A percentile compares a stretch with the other conserved stretches of the same genome.
These are phyloP conservation scores for Stichopus horrens DNA, from an alignment of 53 echinoderm and acorn worm species.

Conservation along the genomic window DNA sequence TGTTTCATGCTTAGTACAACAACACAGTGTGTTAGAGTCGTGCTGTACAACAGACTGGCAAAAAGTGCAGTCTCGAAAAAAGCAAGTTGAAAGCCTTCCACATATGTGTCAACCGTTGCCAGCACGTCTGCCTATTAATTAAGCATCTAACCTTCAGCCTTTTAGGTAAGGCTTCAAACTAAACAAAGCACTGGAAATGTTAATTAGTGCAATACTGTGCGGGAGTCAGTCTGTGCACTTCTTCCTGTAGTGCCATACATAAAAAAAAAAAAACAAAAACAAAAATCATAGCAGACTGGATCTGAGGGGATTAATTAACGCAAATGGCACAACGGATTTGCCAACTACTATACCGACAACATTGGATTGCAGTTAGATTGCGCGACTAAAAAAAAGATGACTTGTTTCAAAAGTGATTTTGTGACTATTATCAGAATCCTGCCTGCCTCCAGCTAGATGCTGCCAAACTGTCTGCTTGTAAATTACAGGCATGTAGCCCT, in stretches of 20 bases:
- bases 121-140: not conserved
- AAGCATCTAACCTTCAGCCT: not conserved
- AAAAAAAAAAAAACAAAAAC: not conserved
- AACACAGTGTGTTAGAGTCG: too few relatives aligned
- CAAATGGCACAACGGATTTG: not conserved
- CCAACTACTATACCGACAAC: too few relatives aligned
- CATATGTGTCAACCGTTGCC: not conserved
- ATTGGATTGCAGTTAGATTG: too few relatives aligned
- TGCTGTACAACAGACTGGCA: not conserved
- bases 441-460: too few relatives aligned
- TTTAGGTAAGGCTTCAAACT: not conserved
- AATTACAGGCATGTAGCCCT: too few relatives aligned
- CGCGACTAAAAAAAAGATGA: too few relatives aligned
- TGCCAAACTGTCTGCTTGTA: too few relatives aligned
- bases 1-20: too few relatives aligned
- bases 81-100: not conserved
- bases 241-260: not conserved
- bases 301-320: not conserved
- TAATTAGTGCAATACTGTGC: not conserved
- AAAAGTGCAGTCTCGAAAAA: not conserved
- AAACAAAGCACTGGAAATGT: slow-evolving; percentile 3
- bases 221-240: not conserved
- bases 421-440: too few relatives aligned
- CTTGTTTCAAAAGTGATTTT: too few relatives aligned
- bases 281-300: not conserved